Conservation (phyloP, 2,113 vertebrate species). For the Progne subis region DNA sequence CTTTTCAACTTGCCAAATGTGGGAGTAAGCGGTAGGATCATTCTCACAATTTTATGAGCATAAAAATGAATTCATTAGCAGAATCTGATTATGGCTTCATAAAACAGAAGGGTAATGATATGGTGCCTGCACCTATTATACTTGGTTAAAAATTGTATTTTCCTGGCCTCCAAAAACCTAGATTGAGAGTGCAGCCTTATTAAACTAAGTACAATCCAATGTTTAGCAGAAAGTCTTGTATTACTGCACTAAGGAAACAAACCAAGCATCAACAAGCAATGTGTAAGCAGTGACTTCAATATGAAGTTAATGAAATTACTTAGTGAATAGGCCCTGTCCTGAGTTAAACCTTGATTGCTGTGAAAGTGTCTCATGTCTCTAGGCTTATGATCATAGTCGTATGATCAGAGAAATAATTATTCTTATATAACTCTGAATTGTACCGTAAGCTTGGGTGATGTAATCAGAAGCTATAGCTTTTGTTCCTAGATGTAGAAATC, state of each 20-base stretch:
- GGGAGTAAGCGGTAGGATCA: conserved; percentile 11
- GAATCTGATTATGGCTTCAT: conserved; percentile 35
- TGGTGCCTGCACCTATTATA: not conserved
- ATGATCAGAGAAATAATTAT: not conserved
- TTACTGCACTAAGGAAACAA: not conserved
- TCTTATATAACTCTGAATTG: not conserved
- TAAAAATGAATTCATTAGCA: conserved; percentile 48
- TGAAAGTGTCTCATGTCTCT: not conserved
- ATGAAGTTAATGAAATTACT: not conserved
- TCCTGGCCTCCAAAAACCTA: not conserved
- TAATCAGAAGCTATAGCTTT: not conserved
- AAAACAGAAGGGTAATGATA: conserved; percentile 51
- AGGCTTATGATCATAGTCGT: not conserved
- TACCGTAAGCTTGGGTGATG: not conserved
- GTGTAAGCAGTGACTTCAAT: not conserved
- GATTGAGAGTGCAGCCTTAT: not conserved
- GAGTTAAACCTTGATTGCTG: not conserved
- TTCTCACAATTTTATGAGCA: conserved; percentile 21
- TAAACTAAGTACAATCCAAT: not conserved
- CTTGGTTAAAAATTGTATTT: conserved; percentile 28
- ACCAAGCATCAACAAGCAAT: not conserved
- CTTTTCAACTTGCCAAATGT: conserved; percentile 20
- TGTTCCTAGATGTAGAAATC: not conserved
- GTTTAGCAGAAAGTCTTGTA: not conserved
- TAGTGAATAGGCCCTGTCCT: not conserved